Evolutionary conservation across 1,140 invertebrate genomes (phyloP), one percentile per base, ranked within the genome.

Genomic region (Atopsyche davidsoni): DNA sequence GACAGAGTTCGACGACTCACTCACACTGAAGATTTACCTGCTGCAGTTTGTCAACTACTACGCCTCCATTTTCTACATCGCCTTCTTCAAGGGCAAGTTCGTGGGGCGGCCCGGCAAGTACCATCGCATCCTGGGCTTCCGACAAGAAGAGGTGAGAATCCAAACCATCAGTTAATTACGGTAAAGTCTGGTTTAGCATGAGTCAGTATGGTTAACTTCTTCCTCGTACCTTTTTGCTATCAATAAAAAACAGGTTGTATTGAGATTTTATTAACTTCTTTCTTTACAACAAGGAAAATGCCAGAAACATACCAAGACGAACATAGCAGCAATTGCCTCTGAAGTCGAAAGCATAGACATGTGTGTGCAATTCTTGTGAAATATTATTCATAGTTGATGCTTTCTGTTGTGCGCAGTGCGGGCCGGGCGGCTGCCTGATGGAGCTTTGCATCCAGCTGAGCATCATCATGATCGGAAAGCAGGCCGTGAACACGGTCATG

Each of bases 1-100:
- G 74, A 94, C 91, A 0, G 92, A 98, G 72, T 99, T 96, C 71
- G 96, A 99, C 64, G 93, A 98, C 62, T 94, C 91, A 32, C 70
- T 98, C 13, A 98, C 93, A 0, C 74, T 98, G 9, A 98, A 98
- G 76, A 96, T 98, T 59, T 98, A 98, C 68, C 68, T 98, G 6
- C 80, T 99, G 25, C 93, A 98, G 74, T 98, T 98, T 74, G 89
- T 98, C 23, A 99, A 99, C 70, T 98, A 96, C 68, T 98, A 98
- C 69, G 90, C 94, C 16, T 96, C 93, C 1, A 95, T 98, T 65
- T 96, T 98, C 75, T 99, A 99, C 64, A 95, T 99, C 61, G 96
- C 94, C 0, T 98, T 98, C 73, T 87, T 97, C 59, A 98, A 98
- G 68, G 95, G 94, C 32, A 94, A 90, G 68, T 87, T 89, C 59